Conservation (phyloP, 2,113 vertebrate species). For the Clarias magur region DNA sequence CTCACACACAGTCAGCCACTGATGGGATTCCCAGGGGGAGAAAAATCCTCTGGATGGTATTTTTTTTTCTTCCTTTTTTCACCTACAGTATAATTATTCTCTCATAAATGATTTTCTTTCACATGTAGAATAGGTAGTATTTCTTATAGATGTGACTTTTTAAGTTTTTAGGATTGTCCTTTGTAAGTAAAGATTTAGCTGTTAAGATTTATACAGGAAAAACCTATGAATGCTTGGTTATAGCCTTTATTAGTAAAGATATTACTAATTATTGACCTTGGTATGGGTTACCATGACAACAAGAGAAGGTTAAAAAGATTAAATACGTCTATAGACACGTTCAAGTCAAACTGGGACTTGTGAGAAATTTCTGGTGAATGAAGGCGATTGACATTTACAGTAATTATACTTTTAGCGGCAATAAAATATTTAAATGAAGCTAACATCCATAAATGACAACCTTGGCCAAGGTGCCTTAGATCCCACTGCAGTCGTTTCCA, state of each 20-base stretch:
- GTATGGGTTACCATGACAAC: not conserved
- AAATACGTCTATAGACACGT: not conserved
- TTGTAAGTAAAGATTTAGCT: not conserved
- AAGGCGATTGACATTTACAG: no score
- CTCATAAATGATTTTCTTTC: not conserved
- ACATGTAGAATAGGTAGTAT: not conserved
- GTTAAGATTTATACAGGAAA: not conserved
- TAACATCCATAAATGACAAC: no score
- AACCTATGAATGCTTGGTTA: not conserved
- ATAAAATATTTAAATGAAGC: no score
- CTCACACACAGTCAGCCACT: slow-evolving; percentile 33
- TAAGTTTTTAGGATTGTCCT: not conserved
- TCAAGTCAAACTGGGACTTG: no score
- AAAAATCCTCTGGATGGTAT: slow-evolving; percentile 26
- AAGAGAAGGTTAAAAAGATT: not conserved
- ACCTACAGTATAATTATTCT: slow-evolving; percentile 31
- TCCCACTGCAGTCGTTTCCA: no score
- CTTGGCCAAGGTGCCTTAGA: no score
- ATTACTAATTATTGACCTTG: not conserved
- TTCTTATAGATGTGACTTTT: not conserved
- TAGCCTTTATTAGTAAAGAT: not conserved
- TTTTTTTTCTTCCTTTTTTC: not conserved
- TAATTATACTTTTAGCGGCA: no score
- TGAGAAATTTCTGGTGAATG: no score
- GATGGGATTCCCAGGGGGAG: slow-evolving; percentile 36